phyloP scores from a whole-genome alignment of 2,113 vertebrate species.

The Melierax canorus region DNA sequence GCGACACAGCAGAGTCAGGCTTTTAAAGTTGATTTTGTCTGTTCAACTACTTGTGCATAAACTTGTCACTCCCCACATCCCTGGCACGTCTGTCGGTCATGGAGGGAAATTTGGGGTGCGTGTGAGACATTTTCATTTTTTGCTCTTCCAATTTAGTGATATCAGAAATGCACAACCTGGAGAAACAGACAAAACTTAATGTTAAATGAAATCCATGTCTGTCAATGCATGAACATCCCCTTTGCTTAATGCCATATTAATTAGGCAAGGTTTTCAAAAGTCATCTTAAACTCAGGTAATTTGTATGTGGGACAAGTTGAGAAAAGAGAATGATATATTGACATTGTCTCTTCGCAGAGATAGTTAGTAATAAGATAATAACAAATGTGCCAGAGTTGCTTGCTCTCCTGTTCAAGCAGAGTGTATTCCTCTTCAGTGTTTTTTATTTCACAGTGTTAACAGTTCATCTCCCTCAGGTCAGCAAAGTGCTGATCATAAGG shows the following conservation, averaged over 20 bases:
- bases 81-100: fast-evolving
- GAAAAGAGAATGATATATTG: background rate
- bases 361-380: background rate
- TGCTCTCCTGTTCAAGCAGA: background rate
- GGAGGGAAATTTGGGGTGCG: fast-evolving
- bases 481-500: background rate
- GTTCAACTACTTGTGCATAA: fast-evolving
- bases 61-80: fast-evolving
- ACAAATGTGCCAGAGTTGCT: too few relatives aligned
- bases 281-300: background rate
- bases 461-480: background rate
- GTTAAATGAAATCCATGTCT: background rate
- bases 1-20: too few relatives aligned
- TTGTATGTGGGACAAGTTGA: background rate
- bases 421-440: fast-evolving
- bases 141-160: background rate
- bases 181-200: background rate
- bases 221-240: background rate
- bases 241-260: background rate
- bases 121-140: background rate
- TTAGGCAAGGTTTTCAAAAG: background rate
- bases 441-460: background rate
- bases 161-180: background rate
- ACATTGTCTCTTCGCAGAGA: fast-evolving
- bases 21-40: background rate